Percentiles rank a stretch among this genome's conserved stretches.
phyloP scores from a whole-genome alignment of 2,888 invertebrate species.

The Hyles lineata region DNA sequence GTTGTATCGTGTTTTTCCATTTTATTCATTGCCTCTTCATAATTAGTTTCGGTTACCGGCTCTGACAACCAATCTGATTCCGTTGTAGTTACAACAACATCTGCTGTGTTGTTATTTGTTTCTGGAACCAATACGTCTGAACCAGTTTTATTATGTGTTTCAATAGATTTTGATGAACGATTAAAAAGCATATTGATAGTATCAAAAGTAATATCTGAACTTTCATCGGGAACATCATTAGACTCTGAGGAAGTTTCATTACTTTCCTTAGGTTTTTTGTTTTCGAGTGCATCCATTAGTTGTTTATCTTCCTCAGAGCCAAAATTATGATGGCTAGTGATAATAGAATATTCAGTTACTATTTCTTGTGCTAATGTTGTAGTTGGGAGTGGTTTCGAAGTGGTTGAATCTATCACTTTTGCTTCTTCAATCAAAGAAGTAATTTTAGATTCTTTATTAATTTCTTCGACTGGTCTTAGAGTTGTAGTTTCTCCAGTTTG shows the following conservation, averaged over 20 bases:
- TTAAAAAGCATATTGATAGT: conserved; percentile 67
- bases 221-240: conserved; percentile 50
- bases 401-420: conserved; percentile 40
- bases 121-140: conserved; percentile 42
- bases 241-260: conserved; percentile 46
- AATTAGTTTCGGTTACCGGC: conserved; percentile 67
- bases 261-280: conserved; percentile 42
- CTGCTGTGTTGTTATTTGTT: conserved; percentile 41
- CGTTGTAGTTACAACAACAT: conserved; percentile 49
- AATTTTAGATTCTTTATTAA: conserved; percentile 39
- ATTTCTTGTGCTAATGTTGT: conserved; percentile 45
- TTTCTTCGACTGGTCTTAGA: conserved; percentile 31
- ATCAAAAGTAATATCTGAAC: conserved; percentile 69
- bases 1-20: conserved; percentile 62
- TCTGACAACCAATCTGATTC: conserved; percentile 75
- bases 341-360: conserved; percentile 52
- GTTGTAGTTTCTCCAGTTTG: conserved; percentile 30
- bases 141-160: conserved; percentile 45
- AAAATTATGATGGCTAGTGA: conserved; percentile 44
- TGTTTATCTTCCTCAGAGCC: conserved; percentile 51
- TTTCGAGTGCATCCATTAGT: conserved; percentile 54
- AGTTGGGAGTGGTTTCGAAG: conserved; percentile 31
- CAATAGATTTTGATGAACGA: conserved; percentile 71
- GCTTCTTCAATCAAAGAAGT: conserved; percentile 43
- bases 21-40: conserved; percentile 62